These are phyloP conservation scores for Psittacula cyanocephala DNA, from an alignment of 2,113 vertebrate genomes.

Conservation along the genomic window DNA sequence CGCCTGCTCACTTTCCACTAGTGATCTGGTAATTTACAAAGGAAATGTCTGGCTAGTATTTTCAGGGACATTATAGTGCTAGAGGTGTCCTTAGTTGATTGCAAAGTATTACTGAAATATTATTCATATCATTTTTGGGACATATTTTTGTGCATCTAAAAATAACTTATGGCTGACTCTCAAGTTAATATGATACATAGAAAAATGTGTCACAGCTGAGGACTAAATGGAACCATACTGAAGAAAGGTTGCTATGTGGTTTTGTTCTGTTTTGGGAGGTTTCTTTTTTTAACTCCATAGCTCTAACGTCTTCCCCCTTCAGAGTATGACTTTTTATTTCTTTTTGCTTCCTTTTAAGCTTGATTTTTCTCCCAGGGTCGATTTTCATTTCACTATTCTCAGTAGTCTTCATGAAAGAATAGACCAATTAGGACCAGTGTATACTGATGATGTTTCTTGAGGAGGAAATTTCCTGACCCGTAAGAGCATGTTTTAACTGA, in stretches of 20 bases:
- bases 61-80: not conserved
- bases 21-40: not conserved
- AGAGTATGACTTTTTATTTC: not conserved
- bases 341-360: not conserved
- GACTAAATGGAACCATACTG: not conserved
- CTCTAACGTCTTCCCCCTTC: not conserved
- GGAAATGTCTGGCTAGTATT: slow-evolving; percentile 11
- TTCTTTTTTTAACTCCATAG: not conserved
- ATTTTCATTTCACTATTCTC: not conserved
- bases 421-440: not conserved
- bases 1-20: slow-evolving; percentile 40
- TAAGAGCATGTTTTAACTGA: not conserved
- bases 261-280: not conserved
- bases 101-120: slow-evolving; percentile 20
- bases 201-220: not conserved
- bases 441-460: not conserved
- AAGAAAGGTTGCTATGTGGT: not conserved
- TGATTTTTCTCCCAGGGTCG: not conserved
- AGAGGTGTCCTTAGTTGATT: not conserved
- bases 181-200: not conserved
- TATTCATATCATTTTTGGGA: not conserved
- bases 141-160: not conserved
- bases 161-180: not conserved
- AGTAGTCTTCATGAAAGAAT: not conserved
- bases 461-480: not conserved